These are phyloP conservation scores for Papilio polytes DNA, from an alignment of 1,140 invertebrate species.

Conservation along the genomic window DNA sequence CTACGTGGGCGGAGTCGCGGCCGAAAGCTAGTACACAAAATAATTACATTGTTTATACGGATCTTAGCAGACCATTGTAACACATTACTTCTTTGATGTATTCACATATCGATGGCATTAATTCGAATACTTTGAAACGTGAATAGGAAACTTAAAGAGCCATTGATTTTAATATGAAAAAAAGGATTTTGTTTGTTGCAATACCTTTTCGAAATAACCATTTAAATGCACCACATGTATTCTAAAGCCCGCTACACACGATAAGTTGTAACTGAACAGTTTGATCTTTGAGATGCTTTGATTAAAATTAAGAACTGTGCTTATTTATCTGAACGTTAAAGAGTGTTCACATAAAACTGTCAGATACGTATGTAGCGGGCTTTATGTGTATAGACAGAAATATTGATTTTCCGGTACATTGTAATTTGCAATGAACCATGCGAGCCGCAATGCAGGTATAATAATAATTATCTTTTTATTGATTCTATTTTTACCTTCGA, in stretches of 20 bases:
- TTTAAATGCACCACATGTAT: neutral
- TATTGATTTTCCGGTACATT: neutral
- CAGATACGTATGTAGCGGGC: too few species aligned
- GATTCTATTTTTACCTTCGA: neutral
- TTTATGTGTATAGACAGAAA: neutral
- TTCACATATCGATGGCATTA: neutral
- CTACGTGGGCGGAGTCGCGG: too few species aligned
- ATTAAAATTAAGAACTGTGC: too few species aligned
- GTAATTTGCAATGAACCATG: neutral
- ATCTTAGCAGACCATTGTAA: neutral
- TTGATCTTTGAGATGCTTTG: too few species aligned
- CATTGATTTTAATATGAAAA: neutral
- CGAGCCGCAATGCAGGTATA: neutral
- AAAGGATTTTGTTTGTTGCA: neutral
- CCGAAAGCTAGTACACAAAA: too few species aligned
- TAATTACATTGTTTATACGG: neutral
- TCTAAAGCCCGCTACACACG: neutral
- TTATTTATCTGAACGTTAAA: too few species aligned
- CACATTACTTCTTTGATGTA: neutral
- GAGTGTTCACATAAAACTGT: too few species aligned
- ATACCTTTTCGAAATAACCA: neutral
- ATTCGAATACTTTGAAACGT: neutral
- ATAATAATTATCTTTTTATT: neutral
- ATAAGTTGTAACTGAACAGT: too few species aligned
- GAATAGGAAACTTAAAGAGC: neutral